Base-by-base conservation (phyloP, 2,113 vertebrate species). In the Ceyx cyanopectus region DNA sequence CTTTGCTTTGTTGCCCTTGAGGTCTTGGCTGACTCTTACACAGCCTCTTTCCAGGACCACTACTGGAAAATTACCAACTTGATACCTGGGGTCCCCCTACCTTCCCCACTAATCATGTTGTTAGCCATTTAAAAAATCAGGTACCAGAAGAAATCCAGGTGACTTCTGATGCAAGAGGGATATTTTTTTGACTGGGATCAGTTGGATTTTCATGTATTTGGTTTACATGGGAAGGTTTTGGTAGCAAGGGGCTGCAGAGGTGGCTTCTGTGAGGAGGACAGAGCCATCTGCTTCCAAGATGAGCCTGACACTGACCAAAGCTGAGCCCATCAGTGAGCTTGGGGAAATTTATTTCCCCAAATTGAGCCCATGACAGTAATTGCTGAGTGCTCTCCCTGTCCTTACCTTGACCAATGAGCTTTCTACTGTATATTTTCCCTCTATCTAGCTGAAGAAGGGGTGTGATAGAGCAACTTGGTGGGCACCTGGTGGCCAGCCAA, bases 121-220 rank as follows among this genome's bases (percentile, higher is more conserved):
- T 66, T 81, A 83, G 37, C 51, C 60, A 89, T 96, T 96, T 86
- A 37, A 65, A 96, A 94, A 94, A 51, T n/a, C 61, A 79, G n/a
- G 69, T 73, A 66, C 75, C 83, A 85, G 76, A 88, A 81, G 45
- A 93, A 86, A 87, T 83, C 29, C n/a, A 68, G 20, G 69, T 93
- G 62, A 93, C 95, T 95, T 95, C 66, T 93, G 67, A 85, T 84
- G n/a, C 58, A 79, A 86, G 32, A 37, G 95, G 56, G 67, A 91
- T 60, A 48, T 40, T 95, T 48, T 90, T 94, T 89, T 53, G 17
- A 74, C 14, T 54, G 16, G 24, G 51, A 82, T 34, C 67, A 85
- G 34, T 48, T 89, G 62, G 68, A 86, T 96, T 95, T 94, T 95
- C 67, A 74, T 63, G 9, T 27, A 40, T 43, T 70, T 4, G 8